These are phyloP conservation scores for Zosterops pallidus DNA, from an alignment of 2,113 vertebrate genomes.

Conservation along the genomic window DNA sequence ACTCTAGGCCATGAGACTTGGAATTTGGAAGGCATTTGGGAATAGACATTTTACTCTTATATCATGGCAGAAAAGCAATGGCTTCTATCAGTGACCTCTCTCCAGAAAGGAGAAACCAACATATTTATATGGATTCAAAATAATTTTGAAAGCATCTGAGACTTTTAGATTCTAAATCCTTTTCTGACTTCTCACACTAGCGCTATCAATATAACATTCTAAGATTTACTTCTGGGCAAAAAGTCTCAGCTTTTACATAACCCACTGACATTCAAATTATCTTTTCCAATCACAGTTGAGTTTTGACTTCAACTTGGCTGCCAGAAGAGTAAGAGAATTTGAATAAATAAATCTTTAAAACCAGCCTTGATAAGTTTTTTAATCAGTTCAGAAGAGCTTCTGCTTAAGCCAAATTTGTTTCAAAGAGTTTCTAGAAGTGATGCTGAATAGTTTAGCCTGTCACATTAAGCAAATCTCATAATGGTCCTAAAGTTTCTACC, in stretches of 20 bases:
- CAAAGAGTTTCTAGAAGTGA: not conserved
- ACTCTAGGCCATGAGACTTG: not conserved
- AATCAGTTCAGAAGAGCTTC: not conserved
- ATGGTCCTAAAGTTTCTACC: constrained; percentile 16
- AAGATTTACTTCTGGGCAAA: not conserved
- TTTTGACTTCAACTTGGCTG: constrained; percentile 21
- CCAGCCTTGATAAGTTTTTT: constrained; percentile 11
- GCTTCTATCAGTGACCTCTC: not conserved
- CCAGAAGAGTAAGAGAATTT: not conserved
- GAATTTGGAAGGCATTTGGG: not conserved
- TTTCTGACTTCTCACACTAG: not conserved
- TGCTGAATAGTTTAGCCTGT: not conserved
- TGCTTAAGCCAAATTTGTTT: constrained; percentile 14
- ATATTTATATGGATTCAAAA: not conserved
- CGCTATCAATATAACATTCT: not conserved
- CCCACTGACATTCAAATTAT: not conserved
- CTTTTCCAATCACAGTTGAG: not conserved
- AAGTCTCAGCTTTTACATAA: constrained; percentile 2
- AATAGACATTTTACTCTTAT: not conserved
- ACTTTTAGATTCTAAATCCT: not conserved
- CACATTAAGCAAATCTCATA: constrained; percentile 30
- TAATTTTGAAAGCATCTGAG: not conserved
- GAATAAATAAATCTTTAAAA: constrained; percentile 36
- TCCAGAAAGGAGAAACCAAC: not conserved
- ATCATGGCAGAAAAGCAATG: not conserved